Evolutionary conservation across 2,888 invertebrate genomes (phyloP), one percentile per base, ranked within the genome.

Genomic region (Tipula vernalis): DNA sequence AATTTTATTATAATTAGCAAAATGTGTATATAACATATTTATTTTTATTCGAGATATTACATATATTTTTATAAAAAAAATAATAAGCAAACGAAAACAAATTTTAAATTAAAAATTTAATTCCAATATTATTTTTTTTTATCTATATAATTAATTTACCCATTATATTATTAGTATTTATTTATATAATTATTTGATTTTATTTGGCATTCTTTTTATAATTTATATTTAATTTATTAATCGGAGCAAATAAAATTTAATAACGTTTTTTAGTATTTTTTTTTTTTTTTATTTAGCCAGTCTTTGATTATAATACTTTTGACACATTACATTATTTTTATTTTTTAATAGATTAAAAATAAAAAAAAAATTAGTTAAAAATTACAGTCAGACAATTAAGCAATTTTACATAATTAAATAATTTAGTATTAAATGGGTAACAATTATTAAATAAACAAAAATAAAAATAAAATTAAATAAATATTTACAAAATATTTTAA

Each of bases 91-190:
- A 71, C 28, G 18, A 71, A 71, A 71, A 71, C 71, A 71, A 71
- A 28, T 28, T 28, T 71, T 71, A 71, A 71, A 71, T 71, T 71
- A 71, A 71, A 71, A 71, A 28, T 28, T 71, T 71, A 71, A 71
- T 71, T 71, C 51, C 51, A 71, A 71, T 71, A 71, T 71, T 71
- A 28, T 71, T 71, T 71, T 71, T 44, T 71, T 71, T 71, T 71
- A 71, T 71, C 71, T 71, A 71, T 71, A 51, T 71, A 71, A 71
- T 71, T 71, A 71, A 71, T 71, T 71, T 71, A 71, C 71, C 71
- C 71, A 71, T 71, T 71, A 71, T 71, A 28, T 71, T 71, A 71
- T 57, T 57, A 57, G 8, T 57, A 57, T 71, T 71, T 71, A 71
- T 71, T 71, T 71, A 28, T 71, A 71, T 12, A 71, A 10, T 71